Evolutionary conservation across 2,888 invertebrate genomes (phyloP).

Genomic region (Euproctis similis): DNA sequence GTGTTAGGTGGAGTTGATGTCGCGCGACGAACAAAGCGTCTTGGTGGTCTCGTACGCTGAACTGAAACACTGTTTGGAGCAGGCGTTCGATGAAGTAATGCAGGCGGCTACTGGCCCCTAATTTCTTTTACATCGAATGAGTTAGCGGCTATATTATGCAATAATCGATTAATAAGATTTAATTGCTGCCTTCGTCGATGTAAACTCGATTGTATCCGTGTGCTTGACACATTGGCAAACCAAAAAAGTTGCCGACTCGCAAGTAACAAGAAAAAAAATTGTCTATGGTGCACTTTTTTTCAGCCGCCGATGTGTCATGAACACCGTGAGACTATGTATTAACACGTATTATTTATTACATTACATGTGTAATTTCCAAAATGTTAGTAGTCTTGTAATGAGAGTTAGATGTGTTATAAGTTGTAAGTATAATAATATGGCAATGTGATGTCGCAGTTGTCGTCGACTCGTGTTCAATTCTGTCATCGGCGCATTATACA

Average conservation of each 20-base stretch:
- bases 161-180: conserved; percentile 13
- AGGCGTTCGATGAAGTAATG: conserved; percentile 90
- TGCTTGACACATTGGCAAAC: conserved; percentile 13
- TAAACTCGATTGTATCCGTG: conserved; percentile 6
- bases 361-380: conserved; percentile 13
- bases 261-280: too few species aligned
- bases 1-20: conserved; percentile 91
- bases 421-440: conserved; percentile 16
- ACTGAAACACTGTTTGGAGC: conserved; percentile 94
- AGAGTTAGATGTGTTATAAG: conserved; percentile 13
- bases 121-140: conserved; percentile 2
- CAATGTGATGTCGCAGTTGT: conserved; percentile 19
- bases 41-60: conserved; percentile 97
- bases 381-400: conserved; percentile 14
- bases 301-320: conserved; percentile 11
- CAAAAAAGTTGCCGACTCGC: conserved; percentile 5
- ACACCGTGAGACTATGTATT: conserved; percentile 7
- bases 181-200: conserved; percentile 15
- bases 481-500: conserved; percentile 17
- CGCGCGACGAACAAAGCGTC: conserved; percentile 96
- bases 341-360: conserved; percentile 10
- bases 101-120: conserved; percentile 49
- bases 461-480: conserved; percentile 20
- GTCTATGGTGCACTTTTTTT: too few species aligned
- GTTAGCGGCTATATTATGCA: conserved; percentile 19